Evolutionary conservation across 2,113 vertebrate genomes (phyloP).

Genomic region (Mesocricetus auratus): DNA sequence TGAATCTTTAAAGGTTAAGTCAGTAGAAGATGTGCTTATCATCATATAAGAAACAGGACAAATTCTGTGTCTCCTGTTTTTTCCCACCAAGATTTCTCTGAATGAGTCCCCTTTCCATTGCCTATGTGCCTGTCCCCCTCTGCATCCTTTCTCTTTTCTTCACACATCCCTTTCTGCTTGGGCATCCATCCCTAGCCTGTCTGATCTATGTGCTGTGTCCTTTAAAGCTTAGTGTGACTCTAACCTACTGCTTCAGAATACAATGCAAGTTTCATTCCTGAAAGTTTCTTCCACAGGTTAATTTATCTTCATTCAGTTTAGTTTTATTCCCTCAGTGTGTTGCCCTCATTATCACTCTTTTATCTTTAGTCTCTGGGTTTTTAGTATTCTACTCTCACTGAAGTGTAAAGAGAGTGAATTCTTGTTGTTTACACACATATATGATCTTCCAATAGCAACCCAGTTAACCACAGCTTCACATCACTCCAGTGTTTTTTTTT

Average conservation of each 20-base stretch:
- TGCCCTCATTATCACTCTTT: not conserved
- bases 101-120: not conserved
- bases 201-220: not conserved
- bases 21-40: not conserved
- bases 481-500: not conserved
- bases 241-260: not conserved
- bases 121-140: accelerated
- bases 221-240: not conserved
- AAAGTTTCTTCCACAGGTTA: not conserved
- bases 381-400: not conserved
- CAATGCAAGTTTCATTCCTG: not conserved
- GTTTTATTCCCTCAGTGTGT: not conserved
- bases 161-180: not conserved
- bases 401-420: not conserved
- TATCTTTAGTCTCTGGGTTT: not conserved
- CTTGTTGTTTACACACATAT: not conserved
- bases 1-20: not conserved
- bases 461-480: not conserved
- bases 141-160: not conserved
- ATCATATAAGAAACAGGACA: not conserved
- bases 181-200: not conserved
- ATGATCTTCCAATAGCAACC: not conserved
- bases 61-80: not conserved
- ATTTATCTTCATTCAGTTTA: not conserved
- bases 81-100: not conserved